Conservation (phyloP, 64 coral and sea anemone genomes). For the Montipora capricornis region DNA sequence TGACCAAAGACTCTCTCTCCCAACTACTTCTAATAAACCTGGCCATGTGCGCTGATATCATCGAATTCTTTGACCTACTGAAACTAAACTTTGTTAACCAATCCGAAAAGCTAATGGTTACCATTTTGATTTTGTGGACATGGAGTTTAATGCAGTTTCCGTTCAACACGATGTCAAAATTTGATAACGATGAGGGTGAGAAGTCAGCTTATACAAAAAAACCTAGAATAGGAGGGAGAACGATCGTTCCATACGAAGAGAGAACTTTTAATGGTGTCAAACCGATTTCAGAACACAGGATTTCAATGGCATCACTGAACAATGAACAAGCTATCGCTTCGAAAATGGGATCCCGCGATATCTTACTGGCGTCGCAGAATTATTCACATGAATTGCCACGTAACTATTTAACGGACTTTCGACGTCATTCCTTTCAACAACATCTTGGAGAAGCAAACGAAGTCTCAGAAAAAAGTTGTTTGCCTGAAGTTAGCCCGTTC, state of each 20-base stretch:
- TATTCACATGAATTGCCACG: constrained; percentile 40
- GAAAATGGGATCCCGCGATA: constrained; percentile 36
- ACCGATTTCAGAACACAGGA: background rate
- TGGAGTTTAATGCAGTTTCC: constrained; percentile 94
- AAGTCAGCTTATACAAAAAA: constrained; percentile 8
- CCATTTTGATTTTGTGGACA: constrained; percentile 87
- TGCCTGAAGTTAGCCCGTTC: background rate
- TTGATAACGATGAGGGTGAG: constrained; percentile 64
- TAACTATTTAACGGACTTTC: constrained; percentile 31
- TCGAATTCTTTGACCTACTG: constrained; percentile 93
- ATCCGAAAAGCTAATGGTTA: constrained; percentile 63
- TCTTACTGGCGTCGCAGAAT: constrained; percentile 33
- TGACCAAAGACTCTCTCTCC: constrained; percentile 84
- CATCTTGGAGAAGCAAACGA: background rate
- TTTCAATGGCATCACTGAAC: constrained; percentile 32
- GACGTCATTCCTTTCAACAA: constrained; percentile 28
- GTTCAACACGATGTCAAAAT: constrained; percentile 83
- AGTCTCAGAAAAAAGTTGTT: background rate
- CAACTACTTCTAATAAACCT: constrained; percentile 88
- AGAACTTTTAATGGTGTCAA: background rate
- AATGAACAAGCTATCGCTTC: constrained; percentile 20
- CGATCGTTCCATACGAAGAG: background rate
- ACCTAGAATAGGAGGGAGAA: background rate
- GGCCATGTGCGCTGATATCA: constrained; percentile 93
- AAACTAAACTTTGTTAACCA: constrained; percentile 55